A percentile compares a stretch with the other conserved stretches of the same genome.
phyloP scores from a whole-genome alignment of 2,113 vertebrate genomes.

The Cepphus grylle region DNA sequence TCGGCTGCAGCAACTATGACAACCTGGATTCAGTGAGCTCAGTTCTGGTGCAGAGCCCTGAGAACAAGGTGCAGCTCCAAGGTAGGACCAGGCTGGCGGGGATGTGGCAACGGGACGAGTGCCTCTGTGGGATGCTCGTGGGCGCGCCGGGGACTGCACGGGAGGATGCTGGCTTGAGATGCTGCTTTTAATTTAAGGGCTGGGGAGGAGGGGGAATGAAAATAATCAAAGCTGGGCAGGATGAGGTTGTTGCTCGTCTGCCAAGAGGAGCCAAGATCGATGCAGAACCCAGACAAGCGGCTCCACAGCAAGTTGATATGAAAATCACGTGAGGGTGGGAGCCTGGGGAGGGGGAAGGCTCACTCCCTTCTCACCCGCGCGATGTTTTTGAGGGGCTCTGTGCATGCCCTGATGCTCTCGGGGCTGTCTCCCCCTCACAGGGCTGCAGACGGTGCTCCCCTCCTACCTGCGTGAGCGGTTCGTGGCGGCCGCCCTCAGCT shows the following conservation, averaged over 20 bases:
- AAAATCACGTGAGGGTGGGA: background rate
- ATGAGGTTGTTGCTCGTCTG: constrained; percentile 29
- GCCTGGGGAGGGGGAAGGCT: background rate
- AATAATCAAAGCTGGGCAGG: constrained; percentile 35
- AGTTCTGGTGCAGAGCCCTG: constrained; percentile 95
- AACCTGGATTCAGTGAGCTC: constrained; percentile 98
- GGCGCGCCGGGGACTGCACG: accelerated
- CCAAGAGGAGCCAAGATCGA: constrained; percentile 32
- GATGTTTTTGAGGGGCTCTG: background rate
- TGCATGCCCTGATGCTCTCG: accelerated
- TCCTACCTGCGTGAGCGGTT: constrained; percentile 88
- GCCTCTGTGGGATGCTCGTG: background rate
- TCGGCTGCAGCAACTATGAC: constrained; percentile 99
- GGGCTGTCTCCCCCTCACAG: constrained; percentile 54
- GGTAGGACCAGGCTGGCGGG: constrained; percentile 70
- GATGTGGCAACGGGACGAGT: accelerated
- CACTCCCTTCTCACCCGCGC: accelerated
- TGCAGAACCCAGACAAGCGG: constrained; percentile 37
- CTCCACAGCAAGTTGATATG: constrained; percentile 32
- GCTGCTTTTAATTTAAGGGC: constrained; percentile 35
- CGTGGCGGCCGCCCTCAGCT: constrained; percentile 93
- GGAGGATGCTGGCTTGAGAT: background rate
- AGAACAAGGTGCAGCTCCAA: constrained; percentile 96
- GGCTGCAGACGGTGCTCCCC: constrained; percentile 92
- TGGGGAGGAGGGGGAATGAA: background rate